Conservation (phyloP, 2,113 vertebrate genomes). For the Phainopepla nitens region DNA sequence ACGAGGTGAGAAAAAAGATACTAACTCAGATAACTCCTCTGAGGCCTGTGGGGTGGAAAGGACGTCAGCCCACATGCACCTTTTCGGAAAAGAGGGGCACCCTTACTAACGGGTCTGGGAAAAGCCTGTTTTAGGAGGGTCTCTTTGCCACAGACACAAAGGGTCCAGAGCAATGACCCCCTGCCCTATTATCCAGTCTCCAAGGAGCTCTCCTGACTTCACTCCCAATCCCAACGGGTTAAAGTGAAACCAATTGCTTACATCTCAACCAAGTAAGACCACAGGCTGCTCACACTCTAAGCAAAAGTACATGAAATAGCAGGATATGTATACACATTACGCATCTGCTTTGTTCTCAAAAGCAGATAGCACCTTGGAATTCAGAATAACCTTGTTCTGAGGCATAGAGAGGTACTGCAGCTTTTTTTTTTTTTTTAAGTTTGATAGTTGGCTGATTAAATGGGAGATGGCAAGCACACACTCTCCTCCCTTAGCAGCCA, state of each 20-base stretch:
- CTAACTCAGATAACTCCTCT: not conserved
- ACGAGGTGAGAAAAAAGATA: not conserved
- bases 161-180: not conserved
- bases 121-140: not conserved
- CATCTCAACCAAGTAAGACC: not conserved
- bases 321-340: not conserved
- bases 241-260: not conserved
- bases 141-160: not conserved
- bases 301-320: not conserved
- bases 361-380: not conserved
- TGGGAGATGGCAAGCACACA: not conserved
- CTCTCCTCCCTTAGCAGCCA: not conserved
- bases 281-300: not conserved
- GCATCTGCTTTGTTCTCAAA: not conserved
- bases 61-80: rapidly evolving
- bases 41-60: not conserved
- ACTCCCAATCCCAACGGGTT: not conserved
- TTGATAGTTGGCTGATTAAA: not conserved
- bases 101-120: not conserved
- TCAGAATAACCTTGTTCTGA: not conserved
- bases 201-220: not conserved
- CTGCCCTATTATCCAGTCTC: not conserved
- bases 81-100: not conserved
- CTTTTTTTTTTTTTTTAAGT: not conserved
- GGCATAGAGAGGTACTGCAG: not conserved